Evolutionary conservation across 2,797 vertebrate genomes (phyloP), one percentile per base, ranked within the genome.

Genomic region (Sciaenops ocellatus): DNA sequence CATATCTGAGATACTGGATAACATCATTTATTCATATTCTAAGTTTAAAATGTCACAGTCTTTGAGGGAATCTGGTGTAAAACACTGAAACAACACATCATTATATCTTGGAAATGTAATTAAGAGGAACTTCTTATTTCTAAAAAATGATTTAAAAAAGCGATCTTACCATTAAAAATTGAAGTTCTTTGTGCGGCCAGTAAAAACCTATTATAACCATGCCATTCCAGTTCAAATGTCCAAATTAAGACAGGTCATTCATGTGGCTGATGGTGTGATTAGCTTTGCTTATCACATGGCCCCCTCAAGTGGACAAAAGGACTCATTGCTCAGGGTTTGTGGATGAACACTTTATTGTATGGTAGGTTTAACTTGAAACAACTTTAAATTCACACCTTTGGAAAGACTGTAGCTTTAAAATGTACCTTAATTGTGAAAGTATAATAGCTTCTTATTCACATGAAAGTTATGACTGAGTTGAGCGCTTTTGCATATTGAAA

Each of bases 221-320:
- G 9, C 15, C 5, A 28, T 1, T 41, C 6, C 11, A 10, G 17
- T 60, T 68, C 5, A 7, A 26, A 4, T 62, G 34, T 54, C 7
- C 24, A 30, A 3, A 26, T 3, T 18, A 4, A 22, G 13, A 4
- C 3, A 0, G 0, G 20, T n/a, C n/a, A n/a, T 18, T 0, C 5
- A 5, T 0, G 22, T 24, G 1, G 0, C 8, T 13, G 24, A 1
- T 12, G 44, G 1, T 15, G 1, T 0, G 1, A 16, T 28, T 3
- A 16, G 34, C 18, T 62, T 69, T 78, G 22, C 47, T 79, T 75
- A 41, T 90, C 69, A 51, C 22, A 67, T 18, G 60, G 82, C 87
- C 3, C 92, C 88, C 88, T 83, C 94, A 46, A 69, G 90, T 89
- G 92, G 92, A 92, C 83, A 90, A 79, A 85, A 56, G 1, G 9